Conservation (phyloP, 2,113 vertebrate genomes). For the Burhinus bistriatus region DNA sequence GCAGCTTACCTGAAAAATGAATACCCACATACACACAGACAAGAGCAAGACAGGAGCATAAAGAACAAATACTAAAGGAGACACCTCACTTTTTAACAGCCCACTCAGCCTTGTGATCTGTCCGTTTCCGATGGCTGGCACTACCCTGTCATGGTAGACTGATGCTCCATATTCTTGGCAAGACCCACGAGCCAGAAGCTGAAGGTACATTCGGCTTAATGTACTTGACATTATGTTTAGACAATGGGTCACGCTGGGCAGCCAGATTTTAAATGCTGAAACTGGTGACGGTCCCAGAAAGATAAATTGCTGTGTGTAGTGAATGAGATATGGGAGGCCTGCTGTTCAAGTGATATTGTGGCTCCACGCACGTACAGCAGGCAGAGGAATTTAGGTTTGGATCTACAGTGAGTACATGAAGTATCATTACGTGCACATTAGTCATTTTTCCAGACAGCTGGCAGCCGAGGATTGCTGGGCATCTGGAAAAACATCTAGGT, state of each 20-base stretch:
- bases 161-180: background rate
- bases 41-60: background rate
- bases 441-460: background rate
- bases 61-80: background rate
- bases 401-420: background rate
- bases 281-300: background rate
- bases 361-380: background rate
- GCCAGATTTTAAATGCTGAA: background rate
- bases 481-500: background rate
- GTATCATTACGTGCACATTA: background rate
- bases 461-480: background rate
- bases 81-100: background rate
- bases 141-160: rapidly evolving
- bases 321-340: background rate
- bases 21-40: rapidly evolving
- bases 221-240: background rate
- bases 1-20: background rate
- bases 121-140: background rate
- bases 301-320: background rate
- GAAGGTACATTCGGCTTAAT: background rate
- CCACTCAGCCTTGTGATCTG: background rate
- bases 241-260: background rate
- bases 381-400: background rate
- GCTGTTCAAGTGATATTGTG: background rate
- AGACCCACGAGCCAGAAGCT: background rate